Base-by-base conservation (phyloP, 2,113 vertebrate genomes). In the Heterotilapia buettikoferi region DNA sequence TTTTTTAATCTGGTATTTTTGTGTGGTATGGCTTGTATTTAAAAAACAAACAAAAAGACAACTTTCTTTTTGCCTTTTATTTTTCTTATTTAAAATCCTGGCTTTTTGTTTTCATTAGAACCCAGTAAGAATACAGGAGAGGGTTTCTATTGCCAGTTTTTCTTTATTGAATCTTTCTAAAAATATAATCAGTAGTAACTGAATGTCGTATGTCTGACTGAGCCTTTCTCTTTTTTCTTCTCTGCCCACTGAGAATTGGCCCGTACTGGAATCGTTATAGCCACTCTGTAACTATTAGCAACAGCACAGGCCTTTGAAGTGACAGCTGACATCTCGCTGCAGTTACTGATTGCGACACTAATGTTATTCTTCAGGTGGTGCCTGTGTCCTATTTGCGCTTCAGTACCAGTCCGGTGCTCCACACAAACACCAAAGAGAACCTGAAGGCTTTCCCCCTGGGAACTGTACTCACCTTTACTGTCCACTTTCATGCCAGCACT, bases 301-400 rank as follows among this genome's bases (percentile, higher is more conserved):
- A 21, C 26, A 78, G 16, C 10, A 73, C 59, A 45, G 57, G 81
- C 36, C 24, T 59, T 83, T 61, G 45, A 85, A 85, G 73, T 57
- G 36, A 52, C 54, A 24, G 29, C 26, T 82, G 40, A 80, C 47
- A 61, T 81, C 45, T 81, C 2, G 12, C 18, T 78, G 57, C 45
- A n/a, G n/a, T 66, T 40, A 80, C 47, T 43, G 13, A 91, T 18
- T n/a, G 47, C 2, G 5, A 84, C 66, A 63, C 19, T 59, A 45
- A 13, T 79, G 63, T 61, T 4, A 7, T 87, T 91, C 59, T 54
- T 84, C 79, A 99, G 98, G 99, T 99, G 68, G 95, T 96, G n/a
- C 98, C 98, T 9, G 96, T 99, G 76, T 98, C 98, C 1, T 99
- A 99, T 76, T 90, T 99, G 54, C 96, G 97, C 86, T 94, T 98